Evolutionary conservation across 2,888 invertebrate genomes (phyloP).

Genomic region (Drosophila prostipennis): DNA sequence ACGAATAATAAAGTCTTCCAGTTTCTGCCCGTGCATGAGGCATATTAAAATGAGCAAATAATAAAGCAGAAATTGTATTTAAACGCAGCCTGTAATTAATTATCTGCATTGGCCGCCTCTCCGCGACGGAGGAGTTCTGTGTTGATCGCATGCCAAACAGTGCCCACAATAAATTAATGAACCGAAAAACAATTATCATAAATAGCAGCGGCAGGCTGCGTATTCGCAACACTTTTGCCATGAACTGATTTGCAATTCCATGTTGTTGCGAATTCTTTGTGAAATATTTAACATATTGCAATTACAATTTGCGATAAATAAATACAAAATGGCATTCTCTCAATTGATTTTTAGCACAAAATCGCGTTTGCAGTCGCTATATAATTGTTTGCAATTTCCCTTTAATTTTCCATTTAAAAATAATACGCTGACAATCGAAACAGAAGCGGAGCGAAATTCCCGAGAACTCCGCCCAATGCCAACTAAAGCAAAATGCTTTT

Average conservation of each 20-base stretch:
- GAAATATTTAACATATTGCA: slow-evolving; percentile 48
- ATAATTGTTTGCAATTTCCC: slow-evolving; percentile 45
- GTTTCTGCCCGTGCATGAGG: slow-evolving; percentile 21
- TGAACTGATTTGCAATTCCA: slow-evolving; percentile 60
- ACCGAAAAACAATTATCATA: slow-evolving; percentile 71
- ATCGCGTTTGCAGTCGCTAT: no score
- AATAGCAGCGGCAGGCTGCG: slow-evolving; percentile 63
- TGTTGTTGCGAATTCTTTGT: slow-evolving; percentile 17
- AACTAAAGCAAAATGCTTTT: slow-evolving; percentile 10
- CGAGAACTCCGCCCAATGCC: slow-evolving; percentile 52
- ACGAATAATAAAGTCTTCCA: neutral
- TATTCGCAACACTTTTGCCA: slow-evolving; percentile 57
- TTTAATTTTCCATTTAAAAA: slow-evolving; percentile 66
- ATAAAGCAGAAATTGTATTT: slow-evolving; percentile 61
- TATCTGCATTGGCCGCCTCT: slow-evolving; percentile 53
- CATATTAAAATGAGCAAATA: slow-evolving; percentile 41
- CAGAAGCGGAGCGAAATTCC: slow-evolving; percentile 47
- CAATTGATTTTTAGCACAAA: slow-evolving; percentile 26
- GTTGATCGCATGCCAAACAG: slow-evolving; percentile 60
- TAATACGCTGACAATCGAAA: slow-evolving; percentile 60
- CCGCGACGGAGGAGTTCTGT: slow-evolving; percentile 17
- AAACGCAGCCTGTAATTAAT: slow-evolving; percentile 70
- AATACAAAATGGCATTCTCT: slow-evolving; percentile 8
- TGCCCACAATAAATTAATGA: slow-evolving; percentile 72
- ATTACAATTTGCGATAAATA: slow-evolving; percentile 36